Base-by-base conservation (phyloP, 2,888 invertebrate genomes). In the Margaritifera margaritifera region DNA sequence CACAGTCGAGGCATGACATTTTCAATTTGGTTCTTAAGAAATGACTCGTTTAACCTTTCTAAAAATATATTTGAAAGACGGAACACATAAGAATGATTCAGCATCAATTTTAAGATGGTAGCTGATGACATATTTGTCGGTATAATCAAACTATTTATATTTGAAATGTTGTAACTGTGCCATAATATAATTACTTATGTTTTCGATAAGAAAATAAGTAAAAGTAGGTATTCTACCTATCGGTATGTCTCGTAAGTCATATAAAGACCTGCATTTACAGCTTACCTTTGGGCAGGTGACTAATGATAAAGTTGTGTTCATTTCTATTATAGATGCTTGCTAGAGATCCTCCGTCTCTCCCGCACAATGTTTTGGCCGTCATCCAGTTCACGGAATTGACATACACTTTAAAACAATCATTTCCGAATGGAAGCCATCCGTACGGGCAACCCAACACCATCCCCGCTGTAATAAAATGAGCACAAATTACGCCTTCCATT, bases 251-350 rank as follows among this genome's bases (percentile, higher is more conserved):
- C 19, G 11, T 42, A 42, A 42, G 15, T 11, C 42, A 42, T 22
- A 2, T 24, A 55, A 22, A 55, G 15, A 55, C 24, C n/a, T 4
- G 20, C 11, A 55, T 55, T n/a, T 55, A 11, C 5, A 31, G 27
- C 62, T 69, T 51, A 78, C 78, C 53, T 63, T 66, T 68, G 27
- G 70, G 75, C 24, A 80, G 59, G 22, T 74, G 69, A 2, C 67
- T 74, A n/a, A 61, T 55, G 24, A 80, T 51, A 62, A 77, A 82
- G 65, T 75, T 74, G 19, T 78, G 75, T 60, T 78, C 77, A 18
- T 66, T 64, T 31, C 53, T 60, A 56, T 66, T 72, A 19, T 67
- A 59, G 51, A 82, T 75, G 25, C 73, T 77, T 42, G 75, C 76
- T 0, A 82, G 71, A 22, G 72, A 71, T 0, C 70, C 72, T 0